Conservation (phyloP, 2,797 vertebrate genomes). For the Myiotriccus ornatus region DNA sequence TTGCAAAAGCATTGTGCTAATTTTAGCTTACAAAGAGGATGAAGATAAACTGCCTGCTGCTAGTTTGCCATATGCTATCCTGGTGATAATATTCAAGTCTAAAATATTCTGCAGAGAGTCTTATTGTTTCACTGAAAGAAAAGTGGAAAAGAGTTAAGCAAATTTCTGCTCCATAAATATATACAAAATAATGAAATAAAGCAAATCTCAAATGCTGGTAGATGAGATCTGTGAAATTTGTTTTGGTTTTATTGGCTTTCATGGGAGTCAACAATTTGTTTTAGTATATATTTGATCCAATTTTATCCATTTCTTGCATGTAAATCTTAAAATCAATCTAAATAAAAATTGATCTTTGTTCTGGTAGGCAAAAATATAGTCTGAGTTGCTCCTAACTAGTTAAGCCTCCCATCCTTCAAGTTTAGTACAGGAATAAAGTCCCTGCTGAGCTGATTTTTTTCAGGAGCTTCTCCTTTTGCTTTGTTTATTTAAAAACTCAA, state of each 20-base stretch:
- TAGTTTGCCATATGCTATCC: slow-evolving; percentile 93
- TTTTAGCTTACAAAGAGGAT: slow-evolving; percentile 98
- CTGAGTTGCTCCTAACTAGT: slow-evolving; percentile 59
- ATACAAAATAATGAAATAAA: slow-evolving; percentile 78
- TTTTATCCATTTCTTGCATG: slow-evolving; percentile 83
- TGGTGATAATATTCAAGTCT: slow-evolving; percentile 87
- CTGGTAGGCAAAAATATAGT: slow-evolving; percentile 69
- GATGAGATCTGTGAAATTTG: slow-evolving; percentile 79
- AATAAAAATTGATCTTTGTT: slow-evolving; percentile 83
- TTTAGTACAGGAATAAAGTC: slow-evolving; percentile 69
- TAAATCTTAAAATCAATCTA: slow-evolving; percentile 85
- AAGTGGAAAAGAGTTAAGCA: slow-evolving; percentile 64
- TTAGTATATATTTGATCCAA: slow-evolving; percentile 83
- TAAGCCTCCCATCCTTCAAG: slow-evolving; percentile 59
- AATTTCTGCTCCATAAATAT: slow-evolving; percentile 69
- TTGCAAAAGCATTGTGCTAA: slow-evolving; percentile 91
- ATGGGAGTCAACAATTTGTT: slow-evolving; percentile 80
- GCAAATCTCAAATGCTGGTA: slow-evolving; percentile 76
- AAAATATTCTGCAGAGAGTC: slow-evolving; percentile 83
- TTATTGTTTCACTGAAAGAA: slow-evolving; percentile 76
- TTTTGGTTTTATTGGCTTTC: slow-evolving; percentile 79
- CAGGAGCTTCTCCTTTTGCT: slow-evolving; percentile 76
- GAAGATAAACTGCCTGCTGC: slow-evolving; percentile 95
- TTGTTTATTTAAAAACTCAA: slow-evolving; percentile 65
- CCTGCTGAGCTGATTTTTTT: slow-evolving; percentile 79